A percentile compares a stretch with the other conserved stretches of the same genome.
phyloP scores from a whole-genome alignment of 1,140 invertebrate species.

The Vanessa atalanta region DNA sequence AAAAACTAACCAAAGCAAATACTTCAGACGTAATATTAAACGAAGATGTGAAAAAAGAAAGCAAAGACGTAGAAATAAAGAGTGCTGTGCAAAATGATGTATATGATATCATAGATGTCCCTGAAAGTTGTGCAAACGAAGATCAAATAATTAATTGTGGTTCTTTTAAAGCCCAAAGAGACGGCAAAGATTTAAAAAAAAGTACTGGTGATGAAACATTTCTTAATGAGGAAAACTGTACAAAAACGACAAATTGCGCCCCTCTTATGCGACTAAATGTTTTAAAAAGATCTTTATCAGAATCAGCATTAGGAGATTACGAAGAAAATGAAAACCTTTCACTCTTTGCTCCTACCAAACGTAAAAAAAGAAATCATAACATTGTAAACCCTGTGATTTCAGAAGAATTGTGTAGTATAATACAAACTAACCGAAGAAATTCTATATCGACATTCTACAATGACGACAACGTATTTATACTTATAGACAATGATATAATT shows the following conservation, averaged over 20 bases:
- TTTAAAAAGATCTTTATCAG: slow-evolving; percentile 68
- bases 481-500: slow-evolving; percentile 68
- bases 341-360: slow-evolving; percentile 48
- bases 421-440: slow-evolving; percentile 65
- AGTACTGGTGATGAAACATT: neutral
- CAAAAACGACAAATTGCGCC: neutral
- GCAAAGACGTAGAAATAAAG: neutral
- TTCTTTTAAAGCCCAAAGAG: neutral
- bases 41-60: neutral
- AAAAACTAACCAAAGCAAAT: neutral
- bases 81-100: neutral
- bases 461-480: slow-evolving; percentile 69
- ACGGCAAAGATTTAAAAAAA: neutral
- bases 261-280: slow-evolving; percentile 16
- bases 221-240: neutral
- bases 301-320: slow-evolving; percentile 58
- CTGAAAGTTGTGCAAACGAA: neutral
- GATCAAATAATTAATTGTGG: neutral
- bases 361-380: slow-evolving; percentile 46
- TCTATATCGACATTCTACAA: slow-evolving; percentile 66
- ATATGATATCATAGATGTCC: neutral
- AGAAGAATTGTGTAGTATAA: slow-evolving; percentile 55
- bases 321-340: slow-evolving; percentile 35
- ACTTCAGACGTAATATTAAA: slow-evolving; percentile 8
- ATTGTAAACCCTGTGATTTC: slow-evolving; percentile 46